Percentiles rank a stretch among this genome's conserved stretches.
Evolutionary conservation across 2,797 vertebrate genomes (phyloP).

Genomic region (Hydrolagus colliei): DNA sequence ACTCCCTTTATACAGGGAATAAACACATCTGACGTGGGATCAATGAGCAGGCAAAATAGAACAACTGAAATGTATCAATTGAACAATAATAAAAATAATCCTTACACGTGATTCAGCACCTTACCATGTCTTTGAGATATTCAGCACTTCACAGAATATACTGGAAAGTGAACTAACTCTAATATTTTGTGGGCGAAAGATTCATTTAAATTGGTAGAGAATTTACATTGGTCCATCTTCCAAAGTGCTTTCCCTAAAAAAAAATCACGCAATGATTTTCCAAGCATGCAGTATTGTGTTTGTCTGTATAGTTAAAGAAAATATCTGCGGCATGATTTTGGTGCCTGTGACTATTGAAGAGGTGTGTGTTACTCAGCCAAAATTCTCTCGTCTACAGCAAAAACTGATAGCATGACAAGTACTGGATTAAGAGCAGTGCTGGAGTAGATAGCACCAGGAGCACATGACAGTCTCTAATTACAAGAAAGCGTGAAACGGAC

Average conservation of each 20-base stretch:
- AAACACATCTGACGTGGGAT: slow-evolving; percentile 24
- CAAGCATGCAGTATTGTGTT: neutral
- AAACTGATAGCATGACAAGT: neutral
- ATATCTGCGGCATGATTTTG: neutral
- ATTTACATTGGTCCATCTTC: too few relatives aligned
- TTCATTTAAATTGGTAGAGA: too few relatives aligned
- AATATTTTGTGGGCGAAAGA: too few relatives aligned
- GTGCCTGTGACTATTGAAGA: neutral
- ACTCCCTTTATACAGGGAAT: neutral
- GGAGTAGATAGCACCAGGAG: neutral
- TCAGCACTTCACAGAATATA: too few relatives aligned
- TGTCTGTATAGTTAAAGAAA: neutral
- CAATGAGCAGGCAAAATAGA: slow-evolving; percentile 3
- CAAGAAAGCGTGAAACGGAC: neutral
- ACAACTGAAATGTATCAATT: neutral
- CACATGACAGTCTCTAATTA: neutral
- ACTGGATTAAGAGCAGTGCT: neutral
- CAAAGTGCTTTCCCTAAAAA: too few relatives aligned
- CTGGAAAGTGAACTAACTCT: too few relatives aligned
- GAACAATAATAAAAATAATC: neutral
- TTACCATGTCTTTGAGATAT: too few relatives aligned
- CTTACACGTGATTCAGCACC: too few relatives aligned
- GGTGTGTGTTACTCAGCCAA: neutral
- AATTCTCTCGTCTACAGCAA: neutral
- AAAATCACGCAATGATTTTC: neutral